Percentiles rank a stretch among this genome's conserved stretches.
These are phyloP conservation scores for Euschistus heros DNA, from an alignment of 1,140 invertebrate genomes.

Conservation along the genomic window DNA sequence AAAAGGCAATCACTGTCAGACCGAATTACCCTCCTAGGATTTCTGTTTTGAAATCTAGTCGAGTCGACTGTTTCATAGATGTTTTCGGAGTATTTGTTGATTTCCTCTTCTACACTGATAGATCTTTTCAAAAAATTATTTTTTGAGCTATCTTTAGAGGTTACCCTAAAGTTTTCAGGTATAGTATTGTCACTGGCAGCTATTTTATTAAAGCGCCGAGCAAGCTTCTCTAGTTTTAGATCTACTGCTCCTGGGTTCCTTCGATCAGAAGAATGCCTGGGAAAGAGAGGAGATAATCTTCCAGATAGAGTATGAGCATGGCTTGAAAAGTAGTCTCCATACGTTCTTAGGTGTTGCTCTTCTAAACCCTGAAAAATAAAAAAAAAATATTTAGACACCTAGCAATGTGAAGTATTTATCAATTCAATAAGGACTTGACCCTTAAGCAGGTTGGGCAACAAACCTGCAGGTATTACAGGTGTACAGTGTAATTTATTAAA, in stretches of 20 bases:
- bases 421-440: too few species aligned
- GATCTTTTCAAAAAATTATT: conserved; percentile 15
- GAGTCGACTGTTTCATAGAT: conserved; percentile 22
- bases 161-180: conserved; percentile 20
- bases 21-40: conserved; percentile 12
- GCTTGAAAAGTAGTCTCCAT: conserved; percentile 1
- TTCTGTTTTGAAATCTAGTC: conserved; percentile 7
- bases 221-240: conserved; percentile 13
- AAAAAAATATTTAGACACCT: neutral
- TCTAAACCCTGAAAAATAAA: conserved; percentile 1
- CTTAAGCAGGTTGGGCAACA: too few species aligned
- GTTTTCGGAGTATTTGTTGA: conserved; percentile 20
- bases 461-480: too few species aligned
- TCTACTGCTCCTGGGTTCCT: neutral
- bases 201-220: conserved; percentile 23
- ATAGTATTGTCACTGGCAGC: conserved; percentile 27
- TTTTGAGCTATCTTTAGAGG: conserved; percentile 5
- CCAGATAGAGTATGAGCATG: conserved; percentile 3
- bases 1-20: conserved; percentile 23
- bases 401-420: too few species aligned
- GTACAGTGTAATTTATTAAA: too few species aligned
- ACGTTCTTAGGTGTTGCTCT: conserved; percentile 1
- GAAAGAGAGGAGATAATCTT: neutral
- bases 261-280: neutral
- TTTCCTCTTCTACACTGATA: conserved; percentile 22